phyloP scores from a whole-genome alignment of 2,797 vertebrate genomes.

The Malacoctenus gilli region DNA sequence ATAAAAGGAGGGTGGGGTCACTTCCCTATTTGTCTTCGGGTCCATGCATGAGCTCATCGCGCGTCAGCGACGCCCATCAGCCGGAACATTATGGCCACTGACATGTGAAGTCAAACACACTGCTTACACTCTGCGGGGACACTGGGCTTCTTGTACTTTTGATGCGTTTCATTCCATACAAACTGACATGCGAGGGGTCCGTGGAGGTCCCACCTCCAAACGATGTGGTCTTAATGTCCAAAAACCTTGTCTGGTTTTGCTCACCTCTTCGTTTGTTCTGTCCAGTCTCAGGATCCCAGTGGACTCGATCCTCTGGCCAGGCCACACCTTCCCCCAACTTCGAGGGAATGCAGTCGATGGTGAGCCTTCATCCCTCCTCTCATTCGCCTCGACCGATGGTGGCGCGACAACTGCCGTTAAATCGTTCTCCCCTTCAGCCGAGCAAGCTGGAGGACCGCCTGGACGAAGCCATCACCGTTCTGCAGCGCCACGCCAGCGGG shows the following conservation, averaged over 20 bases:
- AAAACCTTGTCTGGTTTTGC: no score
- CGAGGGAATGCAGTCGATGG: slow-evolving; percentile 90
- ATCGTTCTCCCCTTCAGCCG: slow-evolving; percentile 62
- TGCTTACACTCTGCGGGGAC: no score
- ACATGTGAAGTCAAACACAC: no score
- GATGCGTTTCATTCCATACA: no score
- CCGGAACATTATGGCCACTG: no score
- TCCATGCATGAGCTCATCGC: slow-evolving; percentile 23
- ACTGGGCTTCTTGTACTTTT: no score
- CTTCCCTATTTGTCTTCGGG: slow-evolving; percentile 54
- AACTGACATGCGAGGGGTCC: no score
- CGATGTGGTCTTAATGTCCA: no score
- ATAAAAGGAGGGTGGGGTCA: slow-evolving; percentile 47
- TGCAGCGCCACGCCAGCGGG: slow-evolving; percentile 91
- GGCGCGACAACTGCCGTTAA: no score
- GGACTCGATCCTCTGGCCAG: slow-evolving; percentile 88
- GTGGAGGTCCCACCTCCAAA: no score
- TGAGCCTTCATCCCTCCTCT: slow-evolving; percentile 66
- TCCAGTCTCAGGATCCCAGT: slow-evolving; percentile 89
- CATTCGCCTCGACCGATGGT: no score
- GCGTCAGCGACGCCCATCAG: slow-evolving; percentile 19
- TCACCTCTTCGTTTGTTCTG: slow-evolving; percentile 6
- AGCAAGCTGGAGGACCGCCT: slow-evolving; percentile 95
- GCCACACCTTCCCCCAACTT: slow-evolving; percentile 92
- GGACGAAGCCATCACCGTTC: slow-evolving; percentile 95